Conservation (phyloP, 2,113 vertebrate species). For the Thalassarche chlororhynchos region DNA sequence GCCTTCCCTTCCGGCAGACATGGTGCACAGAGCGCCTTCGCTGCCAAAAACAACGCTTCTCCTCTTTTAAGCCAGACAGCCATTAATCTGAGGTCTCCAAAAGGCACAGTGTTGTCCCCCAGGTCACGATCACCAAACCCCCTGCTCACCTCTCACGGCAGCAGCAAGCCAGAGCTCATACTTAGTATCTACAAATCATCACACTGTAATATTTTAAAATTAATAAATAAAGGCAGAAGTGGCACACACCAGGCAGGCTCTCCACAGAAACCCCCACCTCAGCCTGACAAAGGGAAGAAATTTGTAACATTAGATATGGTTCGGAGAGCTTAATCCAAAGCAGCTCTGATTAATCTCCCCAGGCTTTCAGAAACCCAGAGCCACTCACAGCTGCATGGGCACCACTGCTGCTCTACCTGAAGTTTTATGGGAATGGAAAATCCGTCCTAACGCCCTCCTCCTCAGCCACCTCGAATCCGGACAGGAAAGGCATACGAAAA, state of each 20-base stretch:
- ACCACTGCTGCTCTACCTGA: constrained; percentile 24
- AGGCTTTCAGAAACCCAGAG: constrained; percentile 43
- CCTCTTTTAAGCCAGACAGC: background rate
- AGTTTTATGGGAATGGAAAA: constrained; percentile 62
- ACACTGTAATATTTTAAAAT: background rate
- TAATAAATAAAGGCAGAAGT: background rate
- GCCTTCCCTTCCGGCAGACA: background rate
- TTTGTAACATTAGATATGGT: constrained; percentile 65
- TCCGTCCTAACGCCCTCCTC: constrained; percentile 33
- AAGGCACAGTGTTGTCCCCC: background rate
- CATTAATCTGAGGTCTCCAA: background rate
- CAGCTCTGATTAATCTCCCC: constrained; percentile 70
- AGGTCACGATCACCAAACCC: background rate
- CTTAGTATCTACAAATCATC: background rate
- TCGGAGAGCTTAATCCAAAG: constrained; percentile 73
- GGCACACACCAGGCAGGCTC: background rate
- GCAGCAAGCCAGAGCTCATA: background rate
- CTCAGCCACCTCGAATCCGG: background rate
- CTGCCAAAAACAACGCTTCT: background rate
- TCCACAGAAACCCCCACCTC: constrained; percentile 8
- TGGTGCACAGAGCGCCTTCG: accelerated
- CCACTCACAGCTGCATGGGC: constrained; percentile 21
- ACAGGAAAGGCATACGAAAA: background rate
- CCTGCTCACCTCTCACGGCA: background rate
- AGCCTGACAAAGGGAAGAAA: constrained; percentile 60